Evolutionary conservation across 1,140 invertebrate genomes (phyloP), one percentile per base, ranked within the genome.

Genomic region (Trichonephila inaurata): DNA sequence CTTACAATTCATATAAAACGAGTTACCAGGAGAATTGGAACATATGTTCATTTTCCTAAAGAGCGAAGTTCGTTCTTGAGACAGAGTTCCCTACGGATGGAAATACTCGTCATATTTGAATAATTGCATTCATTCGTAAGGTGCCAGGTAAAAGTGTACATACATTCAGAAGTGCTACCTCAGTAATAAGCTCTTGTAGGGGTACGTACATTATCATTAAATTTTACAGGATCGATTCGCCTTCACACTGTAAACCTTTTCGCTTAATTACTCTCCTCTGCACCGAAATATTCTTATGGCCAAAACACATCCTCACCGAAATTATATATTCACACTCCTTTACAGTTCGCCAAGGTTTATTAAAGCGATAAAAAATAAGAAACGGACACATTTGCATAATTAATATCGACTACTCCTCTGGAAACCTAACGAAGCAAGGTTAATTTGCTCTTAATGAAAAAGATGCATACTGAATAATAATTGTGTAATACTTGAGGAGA

Each of bases 361-460:
- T 85, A 85, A 82, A 28, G 28, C 12, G 33, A 18, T 16, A 19
- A 61, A 33, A 72, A 44, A 69, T 21, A 24, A 33, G 69, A 91
- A 88, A 91, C n/a, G 10, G 21, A 4, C 60, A n/a, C 33, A 85
- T 85, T 92, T 92, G 40, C 90, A 92, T 92, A 92, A 92, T 92
- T 92, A 92, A 85, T 44, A 92, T 85, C 28, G 62, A 69, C 61
- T 77, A 28, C 40, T 85, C 18, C 61, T 92, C 40, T 69, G 21
- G 24, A 85, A 19, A 58, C 40, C 81, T 92, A 92, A 85, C 90
- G 90, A 85, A 85, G 81, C 62, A 40, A 60, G 21, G 77, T 85
- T 92, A 92, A 92, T 92, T 92, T 66, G 90, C 7, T 8, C 81
- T 92, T 92, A 92, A 92, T 92, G 90, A 92, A 85, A 89, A 89